phyloP scores from a whole-genome alignment of 2,888 invertebrate species.

The Coleophora flavipennella region DNA sequence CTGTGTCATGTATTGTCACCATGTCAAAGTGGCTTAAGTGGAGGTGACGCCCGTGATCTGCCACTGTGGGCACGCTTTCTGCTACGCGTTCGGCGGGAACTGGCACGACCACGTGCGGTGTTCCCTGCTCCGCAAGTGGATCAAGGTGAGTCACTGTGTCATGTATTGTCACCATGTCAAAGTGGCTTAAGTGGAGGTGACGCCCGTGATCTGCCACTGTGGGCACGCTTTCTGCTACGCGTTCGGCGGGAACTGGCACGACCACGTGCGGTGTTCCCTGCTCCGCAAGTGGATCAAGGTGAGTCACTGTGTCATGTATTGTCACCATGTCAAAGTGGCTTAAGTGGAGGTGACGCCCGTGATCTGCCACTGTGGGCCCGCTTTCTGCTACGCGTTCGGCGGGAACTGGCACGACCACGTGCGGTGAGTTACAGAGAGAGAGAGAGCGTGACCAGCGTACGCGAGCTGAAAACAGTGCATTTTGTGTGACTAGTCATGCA shows the following conservation, averaged over 20 bases:
- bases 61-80: constrained; percentile 93
- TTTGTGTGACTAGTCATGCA: too few species aligned
- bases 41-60: constrained; percentile 95
- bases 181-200: constrained; percentile 91
- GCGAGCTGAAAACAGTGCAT: too few species aligned
- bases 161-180: constrained; percentile 68
- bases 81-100: constrained; percentile 96
- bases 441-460: too few species aligned
- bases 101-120: constrained; percentile 90
- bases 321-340: constrained; percentile 82
- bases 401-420: constrained; percentile 97
- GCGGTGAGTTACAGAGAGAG: too few species aligned
- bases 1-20: too few species aligned
- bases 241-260: constrained; percentile 98
- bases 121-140: constrained; percentile 90
- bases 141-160: constrained; percentile 32
- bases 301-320: too few species aligned
- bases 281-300: constrained; percentile 89
- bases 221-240: constrained; percentile 95
- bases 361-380: constrained; percentile 92
- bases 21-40: constrained; percentile 91
- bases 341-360: constrained; percentile 94
- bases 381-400: constrained; percentile 96
- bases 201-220: constrained; percentile 94
- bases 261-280: constrained; percentile 76